Evolutionary conservation across 2,113 vertebrate species (phyloP), one percentile per base, ranked within the genome.

Genomic region (Hucho hucho): DNA sequence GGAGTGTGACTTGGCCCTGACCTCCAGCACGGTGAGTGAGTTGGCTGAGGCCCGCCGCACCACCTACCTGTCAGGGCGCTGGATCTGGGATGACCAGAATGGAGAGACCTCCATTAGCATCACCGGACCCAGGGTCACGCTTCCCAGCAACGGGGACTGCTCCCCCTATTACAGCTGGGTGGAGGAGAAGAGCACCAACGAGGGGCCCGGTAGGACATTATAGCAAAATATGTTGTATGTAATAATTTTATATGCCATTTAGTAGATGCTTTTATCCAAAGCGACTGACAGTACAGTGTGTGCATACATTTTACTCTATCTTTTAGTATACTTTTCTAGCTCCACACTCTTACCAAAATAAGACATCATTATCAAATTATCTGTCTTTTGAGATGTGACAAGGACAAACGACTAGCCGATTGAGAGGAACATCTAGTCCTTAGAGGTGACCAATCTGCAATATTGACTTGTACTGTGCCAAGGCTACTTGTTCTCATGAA

Each of bases 61-160:
- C 25, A 99, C 97, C 0, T 99, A 99, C 85, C 95, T 96, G 77
- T 99, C 97, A 0, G 98, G 98, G 18, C 92, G 97, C 76, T 99
- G 98, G 98, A 95, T 99, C 89, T 99, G 97, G 79, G 97, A 98
- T 0, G 97, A 99, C 61, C 96, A 98, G 85, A 99, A 98, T 0
- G 98, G 98, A 14, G 98, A 99, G 88, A 98, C 96, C 82, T 97
- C 96, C 94, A 97, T 98, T 82, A 95, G 95, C 87, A 98, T 99
- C 84, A 94, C 96, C 0, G 95, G 96, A 3, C 92, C 96, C 2
- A 95, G 94, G 80, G 98, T 98, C 59, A 93, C 92, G 18, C 92
- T 99, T 32, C 97, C 97, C 0, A 97, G 95, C 88, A 99, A 98
- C 0, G 97, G 98, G 1, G 97, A 99, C 91, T 99, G 97, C 81